Conservation (phyloP, 2,888 invertebrate genomes). For the Phortica okadai region DNA sequence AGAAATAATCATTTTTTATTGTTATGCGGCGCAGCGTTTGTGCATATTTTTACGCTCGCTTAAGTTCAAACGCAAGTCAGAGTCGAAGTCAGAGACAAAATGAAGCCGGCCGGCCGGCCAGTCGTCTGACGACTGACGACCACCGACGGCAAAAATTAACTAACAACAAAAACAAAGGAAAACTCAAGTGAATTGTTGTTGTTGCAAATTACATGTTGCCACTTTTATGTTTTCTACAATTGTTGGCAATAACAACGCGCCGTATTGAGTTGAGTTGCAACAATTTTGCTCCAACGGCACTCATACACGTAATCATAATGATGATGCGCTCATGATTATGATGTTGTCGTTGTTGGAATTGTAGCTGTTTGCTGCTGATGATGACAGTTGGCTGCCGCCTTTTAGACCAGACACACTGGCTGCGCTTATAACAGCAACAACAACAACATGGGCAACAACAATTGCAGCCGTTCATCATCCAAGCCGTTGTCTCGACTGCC, state of each 20-base stretch:
- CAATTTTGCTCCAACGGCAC: constrained; percentile 8
- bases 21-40: constrained; percentile 40
- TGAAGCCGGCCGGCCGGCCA: constrained; percentile 58
- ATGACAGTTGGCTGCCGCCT: constrained; percentile 15
- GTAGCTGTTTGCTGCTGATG: neutral
- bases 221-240: constrained; percentile 67
- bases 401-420: constrained; percentile 59
- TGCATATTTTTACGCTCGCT: constrained; percentile 66
- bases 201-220: constrained; percentile 62
- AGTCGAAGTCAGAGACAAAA: constrained; percentile 54
- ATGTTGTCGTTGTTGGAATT: neutral
- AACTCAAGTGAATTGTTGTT: too few species aligned
- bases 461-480: neutral
- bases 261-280: constrained; percentile 17
- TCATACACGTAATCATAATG: neutral
- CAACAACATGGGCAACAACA: too few species aligned
- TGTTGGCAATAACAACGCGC: constrained; percentile 55
- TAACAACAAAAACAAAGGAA: too few species aligned
- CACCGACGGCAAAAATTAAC: constrained; percentile 50
- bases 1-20: constrained; percentile 54
- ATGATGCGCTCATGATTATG: neutral
- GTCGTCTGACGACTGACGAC: constrained; percentile 8
- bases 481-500: neutral
- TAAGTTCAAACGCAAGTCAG: constrained; percentile 47
- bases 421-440: constrained; percentile 45